Conservation (phyloP, 2,113 vertebrate species). For the Cisticola juncidis region DNA sequence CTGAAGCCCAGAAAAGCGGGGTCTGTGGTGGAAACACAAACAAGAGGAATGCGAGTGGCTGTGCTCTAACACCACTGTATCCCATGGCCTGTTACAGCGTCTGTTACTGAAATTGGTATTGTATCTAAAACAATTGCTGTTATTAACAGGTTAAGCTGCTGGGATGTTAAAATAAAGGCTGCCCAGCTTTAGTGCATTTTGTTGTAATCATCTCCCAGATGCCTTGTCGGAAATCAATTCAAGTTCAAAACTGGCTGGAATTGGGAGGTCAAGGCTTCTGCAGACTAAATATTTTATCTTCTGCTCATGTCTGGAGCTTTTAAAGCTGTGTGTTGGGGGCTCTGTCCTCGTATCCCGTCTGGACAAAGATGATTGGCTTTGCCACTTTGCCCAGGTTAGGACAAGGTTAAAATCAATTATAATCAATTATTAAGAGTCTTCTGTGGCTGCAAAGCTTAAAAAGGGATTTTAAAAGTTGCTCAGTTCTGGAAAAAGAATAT, state of each 20-base stretch:
- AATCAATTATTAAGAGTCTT: constrained; percentile 93
- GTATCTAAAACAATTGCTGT: constrained; percentile 80
- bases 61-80: neutral
- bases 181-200: constrained; percentile 93
- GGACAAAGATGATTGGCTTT: constrained; percentile 83
- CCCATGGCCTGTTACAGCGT: constrained; percentile 55
- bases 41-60: neutral
- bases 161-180: constrained; percentile 84
- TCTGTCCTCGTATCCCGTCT: constrained; percentile 80
- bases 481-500: constrained; percentile 67
- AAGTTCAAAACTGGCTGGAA: constrained; percentile 88
- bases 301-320: constrained; percentile 89
- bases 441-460: constrained; percentile 80
- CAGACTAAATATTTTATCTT: constrained; percentile 97
- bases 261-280: constrained; percentile 89
- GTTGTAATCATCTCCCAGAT: constrained; percentile 95
- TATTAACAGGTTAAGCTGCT: constrained; percentile 84
- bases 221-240: constrained; percentile 96
- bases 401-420: constrained; percentile 92
- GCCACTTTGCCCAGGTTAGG: constrained; percentile 85
- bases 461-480: constrained; percentile 72
- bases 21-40: neutral
- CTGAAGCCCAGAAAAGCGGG: neutral
- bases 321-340: constrained; percentile 83
- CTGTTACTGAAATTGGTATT: constrained; percentile 73